Base-by-base conservation (phyloP, 2,797 vertebrate genomes). In the Falco novaeseelandiae region DNA sequence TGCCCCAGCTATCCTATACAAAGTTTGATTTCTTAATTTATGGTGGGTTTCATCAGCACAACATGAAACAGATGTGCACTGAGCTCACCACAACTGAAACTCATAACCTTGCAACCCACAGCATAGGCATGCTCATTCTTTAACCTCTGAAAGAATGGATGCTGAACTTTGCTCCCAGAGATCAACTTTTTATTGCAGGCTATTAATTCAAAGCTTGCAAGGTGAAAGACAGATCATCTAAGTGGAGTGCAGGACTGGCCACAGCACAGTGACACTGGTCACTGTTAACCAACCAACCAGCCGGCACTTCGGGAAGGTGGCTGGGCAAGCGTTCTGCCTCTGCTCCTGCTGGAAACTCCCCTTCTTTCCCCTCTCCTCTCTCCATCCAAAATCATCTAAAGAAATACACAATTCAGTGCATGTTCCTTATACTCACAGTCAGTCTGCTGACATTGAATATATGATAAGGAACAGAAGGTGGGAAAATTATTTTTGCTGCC, bases 231-330 rank as follows among this genome's bases (percentile, higher is more conserved):
- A 2, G 40, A 23, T 13, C 29, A 57, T 6, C 26, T 55, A 61
- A 46, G 38, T 13, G 21, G 30, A 79, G 48, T 19, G 40, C 32
- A 29, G 55, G 29, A 63, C 26, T 29, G 55, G 40, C 34, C 55
- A 51, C 1, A n/a, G 51, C 57, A 51, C 0, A 1, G 46, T 46
- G 34, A 12, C 29, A 5, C 29, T 30, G 40, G 30, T 46, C 40
- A 49, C 16, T 7, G 58, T n/a, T 85, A 70, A n/a, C 18, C 30
- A 32, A 38, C 36, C 29, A 72, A 32, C 29, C n/a, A 6, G 25
- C 25, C n/a, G 4, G 21, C 26, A 0, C 46, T 69, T 36, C 0
- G 0, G 46, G 32, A 90, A 20, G 29, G 27, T 8, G 36, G 27
- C 67, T 51, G 67, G 52, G 38, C 46, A 79, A 55, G 10, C 4